Percentiles rank a stretch among this genome's conserved stretches.
phyloP scores from a whole-genome alignment of 2,888 invertebrate species.

The Metopia argyrocephala region DNA sequence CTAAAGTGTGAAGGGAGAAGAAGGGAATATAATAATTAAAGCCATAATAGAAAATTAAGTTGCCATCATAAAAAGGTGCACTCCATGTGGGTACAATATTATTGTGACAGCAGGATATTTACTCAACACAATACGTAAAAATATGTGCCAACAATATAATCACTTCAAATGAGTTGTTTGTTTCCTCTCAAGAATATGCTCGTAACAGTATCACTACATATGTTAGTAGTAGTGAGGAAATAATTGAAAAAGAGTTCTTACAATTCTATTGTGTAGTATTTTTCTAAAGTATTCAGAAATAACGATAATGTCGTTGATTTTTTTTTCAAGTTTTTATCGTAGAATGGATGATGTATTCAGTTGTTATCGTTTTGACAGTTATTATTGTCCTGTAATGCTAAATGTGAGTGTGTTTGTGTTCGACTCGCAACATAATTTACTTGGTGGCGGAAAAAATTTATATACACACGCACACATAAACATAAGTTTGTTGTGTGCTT shows the following conservation, averaged over 20 bases:
- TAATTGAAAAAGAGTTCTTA: too few species aligned
- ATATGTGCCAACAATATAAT: neutral
- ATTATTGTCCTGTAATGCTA: constrained; percentile 29
- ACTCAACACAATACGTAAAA: constrained; percentile 1
- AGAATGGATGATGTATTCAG: constrained; percentile 3
- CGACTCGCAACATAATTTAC: neutral
- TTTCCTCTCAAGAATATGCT: too few species aligned
- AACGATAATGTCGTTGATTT: constrained; percentile 14
- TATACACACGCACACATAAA: neutral
- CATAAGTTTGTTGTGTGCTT: neutral
- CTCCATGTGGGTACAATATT: constrained; percentile 36
- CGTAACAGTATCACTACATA: too few species aligned
- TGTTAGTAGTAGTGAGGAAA: too few species aligned
- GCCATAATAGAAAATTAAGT: constrained; percentile 48
- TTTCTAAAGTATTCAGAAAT: constrained; percentile 38
- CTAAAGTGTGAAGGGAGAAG: neutral
- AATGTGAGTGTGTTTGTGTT: neutral
- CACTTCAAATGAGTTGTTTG: too few species aligned
- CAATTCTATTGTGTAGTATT: neutral
- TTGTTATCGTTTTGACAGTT: constrained; percentile 42
- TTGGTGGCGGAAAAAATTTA: constrained; percentile 53
- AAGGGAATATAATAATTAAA: constrained; percentile 4
- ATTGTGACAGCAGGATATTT: constrained; percentile 54
- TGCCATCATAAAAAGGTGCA: constrained; percentile 32
- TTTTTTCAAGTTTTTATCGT: constrained; percentile 24